Base-by-base conservation (phyloP, 2,888 invertebrate genomes). In the Drosophila mercatorum region DNA sequence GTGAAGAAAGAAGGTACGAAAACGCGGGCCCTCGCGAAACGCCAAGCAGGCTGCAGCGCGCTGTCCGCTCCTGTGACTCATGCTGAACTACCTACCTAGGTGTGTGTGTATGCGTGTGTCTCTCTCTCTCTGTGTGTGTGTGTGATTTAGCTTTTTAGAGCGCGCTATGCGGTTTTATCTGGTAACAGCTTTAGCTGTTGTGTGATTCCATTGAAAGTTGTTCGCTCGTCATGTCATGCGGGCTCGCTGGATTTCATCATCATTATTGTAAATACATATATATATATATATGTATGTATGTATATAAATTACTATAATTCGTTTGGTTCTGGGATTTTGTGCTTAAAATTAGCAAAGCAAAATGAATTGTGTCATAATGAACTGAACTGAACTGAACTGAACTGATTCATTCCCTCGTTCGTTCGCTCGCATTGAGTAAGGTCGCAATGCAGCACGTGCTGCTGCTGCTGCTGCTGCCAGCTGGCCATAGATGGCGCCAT, bases 171-270 rank as follows among this genome's bases (percentile, higher is more conserved):
- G 74, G 68, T 72, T 68, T 66, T 74, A 71, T 75, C 78, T 71
- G 69, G 41, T 67, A 34, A 34, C 12, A 40, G 28, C 17, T 56
- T 49, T 5, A 64, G 63, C 68, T 72, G 68, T 84, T 72, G 71
- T 71, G 72, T 55, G 75, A 72, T 84, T 84, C 77, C 71, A 86
- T 73, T 79, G 81, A 81, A 85, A 81, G 75, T 17, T 38, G 56
- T 44, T 49, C 58, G 38, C 6, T 47, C 63, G 53, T 53, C 53
- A 28, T 53, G 53, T 75, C 55, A 81, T 78, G 76, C 81, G 78
- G 81, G 81, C 31, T 57, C 36, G 28, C 51, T 28, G 60, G 49
- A 85, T 85, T 85, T 85, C 84, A 85, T 85, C 84, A 85, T 85
- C 84, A 85, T 79, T 73, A 57, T 69, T 61, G 55, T 80, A 76